Percentiles rank a stretch among this genome's conserved stretches.
These are phyloP conservation scores for Malachius bipustulatus DNA, from an alignment of 2,888 invertebrate species.

Conservation along the genomic window DNA sequence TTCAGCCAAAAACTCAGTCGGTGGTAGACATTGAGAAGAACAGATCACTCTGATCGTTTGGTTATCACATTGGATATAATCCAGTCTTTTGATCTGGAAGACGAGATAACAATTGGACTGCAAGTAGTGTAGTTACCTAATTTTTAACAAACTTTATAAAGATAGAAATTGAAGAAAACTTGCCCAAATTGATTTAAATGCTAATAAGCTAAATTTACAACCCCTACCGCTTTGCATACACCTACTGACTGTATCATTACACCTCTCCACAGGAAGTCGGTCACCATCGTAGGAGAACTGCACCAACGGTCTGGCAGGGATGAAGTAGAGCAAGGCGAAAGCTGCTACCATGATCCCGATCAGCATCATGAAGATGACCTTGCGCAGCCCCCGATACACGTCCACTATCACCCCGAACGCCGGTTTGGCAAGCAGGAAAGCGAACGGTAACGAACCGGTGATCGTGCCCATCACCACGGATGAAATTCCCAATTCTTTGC, in stretches of 20 bases:
- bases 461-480: constrained; percentile 66
- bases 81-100: too few species aligned
- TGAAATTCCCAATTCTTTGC: constrained; percentile 64
- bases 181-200: too few species aligned
- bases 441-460: constrained; percentile 60
- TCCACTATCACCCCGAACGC: constrained; percentile 64
- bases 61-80: constrained; percentile 19
- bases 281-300: constrained; percentile 21
- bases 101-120: too few species aligned
- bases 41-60: constrained; percentile 10
- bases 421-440: constrained; percentile 67
- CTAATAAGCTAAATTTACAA: too few species aligned
- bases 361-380: constrained; percentile 56
- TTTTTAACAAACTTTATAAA: too few species aligned
- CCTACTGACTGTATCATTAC: constrained; percentile 34
- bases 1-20: not conserved
- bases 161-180: too few species aligned
- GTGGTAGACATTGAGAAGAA: constrained; percentile 6
- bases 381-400: constrained; percentile 55
- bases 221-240: too few species aligned
- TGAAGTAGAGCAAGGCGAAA: constrained; percentile 57
- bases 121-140: too few species aligned
- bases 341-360: constrained; percentile 53
- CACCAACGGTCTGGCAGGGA: constrained; percentile 36
- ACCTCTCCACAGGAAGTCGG: constrained; percentile 27